These are phyloP conservation scores for Callinectes sapidus DNA, from an alignment of 2,888 invertebrate species.

Conservation along the genomic window DNA sequence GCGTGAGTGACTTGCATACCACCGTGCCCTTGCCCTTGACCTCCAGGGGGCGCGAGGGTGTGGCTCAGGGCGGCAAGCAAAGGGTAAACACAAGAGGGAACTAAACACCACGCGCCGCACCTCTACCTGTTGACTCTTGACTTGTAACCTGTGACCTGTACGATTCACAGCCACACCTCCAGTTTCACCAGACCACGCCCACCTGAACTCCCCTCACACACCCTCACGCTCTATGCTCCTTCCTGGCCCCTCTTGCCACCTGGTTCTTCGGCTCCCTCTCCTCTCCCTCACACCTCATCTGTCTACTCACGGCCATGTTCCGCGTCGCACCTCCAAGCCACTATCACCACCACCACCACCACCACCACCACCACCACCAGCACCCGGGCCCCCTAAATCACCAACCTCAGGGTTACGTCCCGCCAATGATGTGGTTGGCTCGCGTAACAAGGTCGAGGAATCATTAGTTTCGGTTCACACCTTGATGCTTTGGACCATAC, in stretches of 20 bases:
- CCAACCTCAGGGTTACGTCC: background rate
- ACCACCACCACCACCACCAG: background rate
- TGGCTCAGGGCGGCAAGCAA: background rate
- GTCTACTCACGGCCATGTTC: background rate
- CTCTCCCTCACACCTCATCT: background rate
- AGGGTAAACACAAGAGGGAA: background rate
- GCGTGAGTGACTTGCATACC: background rate
- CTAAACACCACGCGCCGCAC: background rate
- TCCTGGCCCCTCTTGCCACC: background rate
- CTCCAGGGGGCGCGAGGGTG: background rate
- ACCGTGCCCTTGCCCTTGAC: background rate
- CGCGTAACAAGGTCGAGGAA: background rate
- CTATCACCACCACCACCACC: background rate
- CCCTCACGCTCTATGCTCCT: background rate
- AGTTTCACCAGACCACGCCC: background rate
- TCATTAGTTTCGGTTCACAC: slow-evolving; percentile 26
- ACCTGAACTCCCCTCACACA: background rate
- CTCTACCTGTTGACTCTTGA: background rate
- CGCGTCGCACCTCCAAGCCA: background rate
- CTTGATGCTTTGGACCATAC: background rate
- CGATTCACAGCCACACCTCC: background rate
- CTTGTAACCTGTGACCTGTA: background rate
- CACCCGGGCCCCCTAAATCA: background rate
- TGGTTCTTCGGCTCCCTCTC: background rate
- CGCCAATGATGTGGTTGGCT: background rate